Percentiles rank a stretch among this genome's conserved stretches.
Evolutionary conservation across 2,113 vertebrate genomes (phyloP).

Genomic region (Trematomus loennbergii): DNA sequence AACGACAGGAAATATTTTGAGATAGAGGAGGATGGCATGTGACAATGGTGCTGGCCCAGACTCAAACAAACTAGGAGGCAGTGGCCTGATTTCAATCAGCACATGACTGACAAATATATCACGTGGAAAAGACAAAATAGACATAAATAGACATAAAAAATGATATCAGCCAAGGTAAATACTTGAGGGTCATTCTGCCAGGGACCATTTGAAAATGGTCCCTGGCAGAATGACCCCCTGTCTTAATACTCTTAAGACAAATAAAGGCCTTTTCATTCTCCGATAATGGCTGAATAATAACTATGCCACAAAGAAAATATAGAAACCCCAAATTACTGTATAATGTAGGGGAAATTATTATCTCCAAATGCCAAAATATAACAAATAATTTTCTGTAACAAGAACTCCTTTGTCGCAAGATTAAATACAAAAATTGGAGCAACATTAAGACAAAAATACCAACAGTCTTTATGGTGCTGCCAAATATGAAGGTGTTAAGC

Average conservation of each 20-base stretch:
- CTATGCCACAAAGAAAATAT: not conserved
- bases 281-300: not conserved
- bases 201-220: not conserved
- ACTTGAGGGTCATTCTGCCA: not conserved
- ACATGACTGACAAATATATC: not conserved
- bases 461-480: conserved; percentile 3
- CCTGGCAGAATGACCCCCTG: not conserved
- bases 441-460: not conserved
- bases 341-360: not conserved
- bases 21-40: conserved; percentile 12
- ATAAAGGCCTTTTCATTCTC: not conserved
- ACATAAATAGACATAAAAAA: not conserved
- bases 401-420: not conserved
- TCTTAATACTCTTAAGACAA: not conserved
- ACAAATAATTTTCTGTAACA: not conserved
- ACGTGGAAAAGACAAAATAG: conserved; percentile 9
- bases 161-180: not conserved
- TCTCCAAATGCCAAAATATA: not conserved
- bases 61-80: not conserved
- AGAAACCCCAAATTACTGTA: not conserved
- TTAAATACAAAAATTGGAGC: not conserved
- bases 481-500: conserved; percentile 42
- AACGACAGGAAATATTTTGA: conserved; percentile 39
- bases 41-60: conserved; percentile 7
- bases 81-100: conserved; percentile 2